Evolutionary conservation across 2,888 invertebrate genomes (phyloP).

Genomic region (Temnothorax unifasciatus): DNA sequence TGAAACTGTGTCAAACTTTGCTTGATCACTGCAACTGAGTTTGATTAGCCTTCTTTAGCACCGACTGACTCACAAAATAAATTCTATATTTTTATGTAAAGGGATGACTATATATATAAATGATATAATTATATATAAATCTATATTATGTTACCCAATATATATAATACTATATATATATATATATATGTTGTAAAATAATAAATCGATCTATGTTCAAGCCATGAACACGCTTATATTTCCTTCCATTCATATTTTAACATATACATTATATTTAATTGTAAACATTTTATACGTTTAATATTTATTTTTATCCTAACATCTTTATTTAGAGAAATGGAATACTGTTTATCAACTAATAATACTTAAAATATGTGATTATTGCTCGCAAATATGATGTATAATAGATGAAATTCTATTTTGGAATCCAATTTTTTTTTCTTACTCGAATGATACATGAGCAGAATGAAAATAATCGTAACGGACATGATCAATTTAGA

Average conservation of each 20-base stretch:
- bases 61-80: constrained; percentile 80
- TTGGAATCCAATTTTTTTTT: neutral
- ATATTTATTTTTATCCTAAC: constrained; percentile 1
- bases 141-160: constrained; percentile 84
- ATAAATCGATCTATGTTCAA: constrained; percentile 85
- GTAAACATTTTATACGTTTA: constrained; percentile 12
- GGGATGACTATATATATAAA: constrained; percentile 79
- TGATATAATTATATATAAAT: constrained; percentile 81
- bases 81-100: constrained; percentile 86
- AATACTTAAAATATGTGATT: constrained; percentile 25
- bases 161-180: constrained; percentile 84
- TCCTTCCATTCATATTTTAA: constrained; percentile 32
- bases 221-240: constrained; percentile 54
- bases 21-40: constrained; percentile 73
- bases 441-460: neutral
- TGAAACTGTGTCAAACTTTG: constrained; percentile 62
- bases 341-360: constrained; percentile 19
- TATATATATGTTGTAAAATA: constrained; percentile 85
- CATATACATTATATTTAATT: constrained; percentile 39
- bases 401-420: neutral
- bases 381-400: constrained; percentile 1
- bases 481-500: neutral
- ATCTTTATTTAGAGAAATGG: neutral
- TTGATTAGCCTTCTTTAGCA: constrained; percentile 80
- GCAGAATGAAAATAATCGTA: neutral